Conservation (phyloP, 1,140 invertebrate genomes). For the Zaprionus taronus region DNA sequence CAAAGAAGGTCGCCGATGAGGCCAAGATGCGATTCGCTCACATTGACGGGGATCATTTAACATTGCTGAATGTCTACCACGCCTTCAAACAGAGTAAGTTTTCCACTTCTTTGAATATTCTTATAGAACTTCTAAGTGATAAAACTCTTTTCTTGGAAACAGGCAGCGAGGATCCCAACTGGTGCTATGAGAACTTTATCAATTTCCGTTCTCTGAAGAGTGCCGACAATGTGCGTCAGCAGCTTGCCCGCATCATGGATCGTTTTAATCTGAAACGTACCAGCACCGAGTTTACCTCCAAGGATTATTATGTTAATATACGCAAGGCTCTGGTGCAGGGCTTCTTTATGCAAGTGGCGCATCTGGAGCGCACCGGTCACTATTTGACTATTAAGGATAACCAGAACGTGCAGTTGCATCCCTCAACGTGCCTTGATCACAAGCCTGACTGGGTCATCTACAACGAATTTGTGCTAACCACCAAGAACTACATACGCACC, state of each 20-base stretch:
- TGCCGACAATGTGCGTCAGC: slow-evolving; percentile 88
- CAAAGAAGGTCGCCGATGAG: slow-evolving; percentile 99
- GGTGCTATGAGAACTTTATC: slow-evolving; percentile 99
- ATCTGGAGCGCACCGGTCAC: slow-evolving; percentile 97
- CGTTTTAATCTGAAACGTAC: slow-evolving; percentile 96
- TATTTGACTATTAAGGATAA: slow-evolving; percentile 99
- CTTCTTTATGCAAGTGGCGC: slow-evolving; percentile 99
- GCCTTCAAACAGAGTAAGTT: slow-evolving; percentile 99
- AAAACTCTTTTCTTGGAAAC: slow-evolving; percentile 59
- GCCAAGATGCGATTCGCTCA: slow-evolving; percentile 99
- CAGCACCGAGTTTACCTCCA: slow-evolving; percentile 99
- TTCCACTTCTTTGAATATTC: neutral
- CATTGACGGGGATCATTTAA: slow-evolving; percentile 99
- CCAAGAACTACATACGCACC: slow-evolving; percentile 99
- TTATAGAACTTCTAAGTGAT: neutral
- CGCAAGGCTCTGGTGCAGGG: slow-evolving; percentile 98
- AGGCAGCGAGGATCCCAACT: slow-evolving; percentile 88
- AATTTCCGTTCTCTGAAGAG: slow-evolving; percentile 99
- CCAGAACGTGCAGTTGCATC: slow-evolving; percentile 99
- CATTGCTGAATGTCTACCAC: slow-evolving; percentile 99
- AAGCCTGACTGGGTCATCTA: slow-evolving; percentile 99
- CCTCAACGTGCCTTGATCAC: slow-evolving; percentile 99
- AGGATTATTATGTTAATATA: slow-evolving; percentile 99
- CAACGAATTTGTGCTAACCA: slow-evolving; percentile 99
- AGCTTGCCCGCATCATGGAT: slow-evolving; percentile 89